Base-by-base conservation (phyloP, 1,140 invertebrate genomes). In the Brachionus angularis region DNA sequence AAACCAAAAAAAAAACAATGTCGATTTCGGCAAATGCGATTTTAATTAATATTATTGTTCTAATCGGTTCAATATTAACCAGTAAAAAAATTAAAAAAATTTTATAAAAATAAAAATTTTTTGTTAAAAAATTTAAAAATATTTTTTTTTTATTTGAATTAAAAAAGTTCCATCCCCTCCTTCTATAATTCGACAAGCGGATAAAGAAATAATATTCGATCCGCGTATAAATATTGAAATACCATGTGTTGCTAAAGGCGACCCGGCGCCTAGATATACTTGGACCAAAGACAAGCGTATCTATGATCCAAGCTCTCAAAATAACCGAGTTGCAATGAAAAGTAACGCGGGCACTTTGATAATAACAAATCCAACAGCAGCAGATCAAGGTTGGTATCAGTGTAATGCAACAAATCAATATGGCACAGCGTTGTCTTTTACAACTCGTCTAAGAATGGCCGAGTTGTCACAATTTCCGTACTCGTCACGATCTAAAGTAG, bases 331-430 rank as follows among this genome's bases (percentile, higher is more conserved):
- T 1, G 49, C 70, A 1, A 55, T 71, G 52, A 39, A 49, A 47
- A 53, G 50, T 25, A 53, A 53, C 25, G 36, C 70, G 4, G 93
- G 93, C 67, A 95, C 93, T 0, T 82, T 98, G 10, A 89, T 95
- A 4, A 89, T 96, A 64, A 88, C 89, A 36, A 85, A 85, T 73
- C 93, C 93, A 0, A 84, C 88, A 62, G 89, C 94, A 75, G 93
- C 94, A 77, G 94, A 97, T 82, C 84, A 94, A 29, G 92, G 85
- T 77, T 75, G 96, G 75, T 98, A 98, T 81, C 94, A 98, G 78
- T 99, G 96, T 82, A 93, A 94, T 80, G 95, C 95, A 0, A 86
- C 87, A 75, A 98, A 99, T 78, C 88, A 91, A 75, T 92, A 91
- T 85, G 96, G 96, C 47, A 89, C 86, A 3, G 91, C 93, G 12